phyloP scores from a whole-genome alignment of 2,888 invertebrate genomes.

The Melinaea marsaeus region DNA sequence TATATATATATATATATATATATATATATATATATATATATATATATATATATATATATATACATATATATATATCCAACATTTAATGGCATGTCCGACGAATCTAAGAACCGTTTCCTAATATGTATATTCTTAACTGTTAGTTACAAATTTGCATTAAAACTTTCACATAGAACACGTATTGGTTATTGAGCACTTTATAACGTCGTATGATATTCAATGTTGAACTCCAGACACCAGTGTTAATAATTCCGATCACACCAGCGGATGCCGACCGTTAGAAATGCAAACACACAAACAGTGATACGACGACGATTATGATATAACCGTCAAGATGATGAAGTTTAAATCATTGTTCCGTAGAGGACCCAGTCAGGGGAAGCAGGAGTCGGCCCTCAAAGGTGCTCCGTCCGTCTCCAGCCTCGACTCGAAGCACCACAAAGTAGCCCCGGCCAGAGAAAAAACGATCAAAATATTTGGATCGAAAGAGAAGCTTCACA shows the following conservation, averaged over 20 bases:
- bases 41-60: no score
- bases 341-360: slow-evolving; percentile 95
- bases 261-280: slow-evolving; percentile 35
- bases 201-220: background rate
- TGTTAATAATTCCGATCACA: slow-evolving; percentile 37
- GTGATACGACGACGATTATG: slow-evolving; percentile 65
- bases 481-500: slow-evolving; percentile 74
- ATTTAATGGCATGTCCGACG: background rate
- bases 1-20: no score
- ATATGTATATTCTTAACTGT: slow-evolving; percentile 2
- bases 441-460: slow-evolving; percentile 69
- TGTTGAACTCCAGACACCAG: slow-evolving; percentile 26
- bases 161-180: slow-evolving; percentile 1
- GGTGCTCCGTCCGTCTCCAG: slow-evolving; percentile 82
- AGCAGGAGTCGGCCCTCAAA: slow-evolving; percentile 75
- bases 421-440: slow-evolving; percentile 79
- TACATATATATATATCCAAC: no score
- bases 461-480: slow-evolving; percentile 73
- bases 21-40: no score
- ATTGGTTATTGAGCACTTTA: background rate
- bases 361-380: slow-evolving; percentile 85
- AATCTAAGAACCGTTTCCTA: background rate
- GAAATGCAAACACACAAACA: slow-evolving; percentile 52
- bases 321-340: slow-evolving; percentile 83
- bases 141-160: background rate